Evolutionary conservation across 2,113 vertebrate species (phyloP).

Genomic region (Dasyurus viverrinus): DNA sequence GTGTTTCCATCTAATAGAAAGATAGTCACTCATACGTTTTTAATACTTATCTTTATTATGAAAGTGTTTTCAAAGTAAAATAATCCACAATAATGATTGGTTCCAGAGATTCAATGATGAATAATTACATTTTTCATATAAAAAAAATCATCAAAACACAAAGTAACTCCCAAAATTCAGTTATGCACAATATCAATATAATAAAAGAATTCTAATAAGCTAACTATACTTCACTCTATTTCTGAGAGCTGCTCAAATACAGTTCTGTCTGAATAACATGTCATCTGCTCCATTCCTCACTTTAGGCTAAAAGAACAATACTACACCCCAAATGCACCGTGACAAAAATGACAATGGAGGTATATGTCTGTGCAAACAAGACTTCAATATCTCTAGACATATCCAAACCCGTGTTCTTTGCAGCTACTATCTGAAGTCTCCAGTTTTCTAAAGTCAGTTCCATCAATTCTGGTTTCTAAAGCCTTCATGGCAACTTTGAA

Average conservation of each 20-base stretch:
- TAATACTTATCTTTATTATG: conserved; percentile 88
- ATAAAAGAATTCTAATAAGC: conserved; percentile 78
- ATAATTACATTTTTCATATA: conserved; percentile 78
- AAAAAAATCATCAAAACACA: conserved; percentile 80
- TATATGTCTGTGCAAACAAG: conserved; percentile 44
- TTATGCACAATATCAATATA: conserved; percentile 67
- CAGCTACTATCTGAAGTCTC: conserved; percentile 73
- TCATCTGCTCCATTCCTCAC: conserved; percentile 66
- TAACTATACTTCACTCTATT: conserved; percentile 76
- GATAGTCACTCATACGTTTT: conserved; percentile 67
- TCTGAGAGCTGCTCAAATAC: conserved; percentile 83
- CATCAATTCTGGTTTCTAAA: conserved; percentile 56
- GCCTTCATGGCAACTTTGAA: conserved; percentile 54
- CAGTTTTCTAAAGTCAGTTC: conserved; percentile 60
- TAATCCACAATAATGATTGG: conserved; percentile 81
- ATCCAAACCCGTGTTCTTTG: conserved; percentile 74
- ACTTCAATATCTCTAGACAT: conserved; percentile 12
- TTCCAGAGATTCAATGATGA: conserved; percentile 82
- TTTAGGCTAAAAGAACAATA: conserved; percentile 60
- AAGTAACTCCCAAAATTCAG: conserved; percentile 67
- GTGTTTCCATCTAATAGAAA: conserved; percentile 57
- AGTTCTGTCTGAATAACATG: conserved; percentile 79
- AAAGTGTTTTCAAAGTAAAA: conserved; percentile 87
- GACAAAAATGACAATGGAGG: conserved; percentile 38
- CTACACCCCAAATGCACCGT: conserved; percentile 39